A percentile compares a stretch with the other conserved stretches of the same genome.
Conservation (phyloP, 2,113 vertebrate genomes). For the Clupea harengus region DNA sequence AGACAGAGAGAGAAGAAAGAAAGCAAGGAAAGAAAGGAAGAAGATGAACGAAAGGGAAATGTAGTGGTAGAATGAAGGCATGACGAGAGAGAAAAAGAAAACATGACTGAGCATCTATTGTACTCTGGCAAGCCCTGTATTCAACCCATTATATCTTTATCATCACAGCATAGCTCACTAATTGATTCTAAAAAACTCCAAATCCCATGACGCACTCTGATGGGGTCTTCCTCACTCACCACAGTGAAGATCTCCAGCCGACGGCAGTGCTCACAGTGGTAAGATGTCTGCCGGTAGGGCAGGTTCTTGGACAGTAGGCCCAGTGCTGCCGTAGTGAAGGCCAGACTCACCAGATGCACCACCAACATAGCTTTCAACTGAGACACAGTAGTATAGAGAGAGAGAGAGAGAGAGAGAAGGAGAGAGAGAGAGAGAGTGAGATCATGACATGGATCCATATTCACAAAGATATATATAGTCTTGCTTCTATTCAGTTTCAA, state of each 20-base stretch:
- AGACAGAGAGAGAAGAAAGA: background rate
- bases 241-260: slow-evolving; percentile 66
- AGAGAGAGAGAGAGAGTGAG: background rate
- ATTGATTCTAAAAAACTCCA: background rate
- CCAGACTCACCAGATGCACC: slow-evolving; percentile 69
- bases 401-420: background rate
- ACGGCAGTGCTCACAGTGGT: slow-evolving; percentile 74
- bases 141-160: background rate
- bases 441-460: background rate
- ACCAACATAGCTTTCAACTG: slow-evolving; percentile 63
- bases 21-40: background rate
- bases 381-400: background rate
- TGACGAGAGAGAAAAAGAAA: background rate
- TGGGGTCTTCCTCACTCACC: slow-evolving; percentile 49
- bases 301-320: slow-evolving; percentile 74
- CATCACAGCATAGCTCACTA: background rate
- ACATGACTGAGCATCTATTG: background rate
- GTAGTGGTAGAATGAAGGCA: background rate
- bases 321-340: slow-evolving; percentile 68
- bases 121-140: background rate
- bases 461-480: background rate
- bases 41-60: background rate
- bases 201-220: background rate
- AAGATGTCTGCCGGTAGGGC: slow-evolving; percentile 70
- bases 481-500: background rate